Percentiles rank a stretch among this genome's conserved stretches.
phyloP scores from a whole-genome alignment of 92 coral and sea anemone species.

The Epizoanthus fatuus region DNA sequence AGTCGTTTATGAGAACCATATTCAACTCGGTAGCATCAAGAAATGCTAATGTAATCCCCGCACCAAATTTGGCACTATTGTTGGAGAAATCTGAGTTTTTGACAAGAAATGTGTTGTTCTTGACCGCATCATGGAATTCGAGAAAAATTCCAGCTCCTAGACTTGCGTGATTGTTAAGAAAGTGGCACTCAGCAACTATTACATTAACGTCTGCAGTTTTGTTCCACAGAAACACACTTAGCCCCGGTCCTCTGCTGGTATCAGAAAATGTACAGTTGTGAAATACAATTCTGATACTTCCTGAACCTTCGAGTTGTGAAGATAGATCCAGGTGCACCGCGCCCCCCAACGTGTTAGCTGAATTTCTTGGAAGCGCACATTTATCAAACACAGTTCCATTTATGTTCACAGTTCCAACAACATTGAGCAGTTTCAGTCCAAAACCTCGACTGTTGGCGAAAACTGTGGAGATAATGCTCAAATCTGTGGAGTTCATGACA shows the following conservation, averaged over 20 bases:
- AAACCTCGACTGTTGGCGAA: conserved; percentile 77
- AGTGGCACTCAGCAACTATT: too few relatives aligned
- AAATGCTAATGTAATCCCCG: conserved; percentile 72
- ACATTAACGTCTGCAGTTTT: conserved; percentile 27
- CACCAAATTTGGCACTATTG: conserved; percentile 86
- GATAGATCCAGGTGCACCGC: conserved; percentile 77
- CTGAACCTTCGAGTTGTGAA: conserved; percentile 49
- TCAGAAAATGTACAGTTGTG: conserved; percentile 77
- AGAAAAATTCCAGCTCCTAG: too few relatives aligned
- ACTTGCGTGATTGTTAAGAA: too few relatives aligned
- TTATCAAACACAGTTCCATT: conserved; percentile 53
- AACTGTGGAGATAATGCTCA: conserved; percentile 47
- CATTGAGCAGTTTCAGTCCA: conserved; percentile 78
- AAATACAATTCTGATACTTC: conserved; percentile 62
- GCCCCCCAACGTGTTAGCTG: conserved; percentile 63
- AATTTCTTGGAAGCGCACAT: conserved; percentile 38
- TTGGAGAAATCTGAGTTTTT: conserved; percentile 38
- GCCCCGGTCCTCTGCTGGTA: conserved; percentile 88
- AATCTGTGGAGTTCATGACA: conserved; percentile 70
- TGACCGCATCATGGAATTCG: too few relatives aligned
- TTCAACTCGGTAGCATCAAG: conserved; percentile 71
- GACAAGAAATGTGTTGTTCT: conserved; percentile 9
- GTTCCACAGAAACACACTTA: conserved; percentile 70
- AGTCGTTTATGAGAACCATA: conserved; percentile 44
- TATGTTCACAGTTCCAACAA: conserved; percentile 71